Percentiles rank a stretch among this genome's conserved stretches.
Conservation (phyloP, 2,797 vertebrate genomes). For the Astyanax mexicanus region DNA sequence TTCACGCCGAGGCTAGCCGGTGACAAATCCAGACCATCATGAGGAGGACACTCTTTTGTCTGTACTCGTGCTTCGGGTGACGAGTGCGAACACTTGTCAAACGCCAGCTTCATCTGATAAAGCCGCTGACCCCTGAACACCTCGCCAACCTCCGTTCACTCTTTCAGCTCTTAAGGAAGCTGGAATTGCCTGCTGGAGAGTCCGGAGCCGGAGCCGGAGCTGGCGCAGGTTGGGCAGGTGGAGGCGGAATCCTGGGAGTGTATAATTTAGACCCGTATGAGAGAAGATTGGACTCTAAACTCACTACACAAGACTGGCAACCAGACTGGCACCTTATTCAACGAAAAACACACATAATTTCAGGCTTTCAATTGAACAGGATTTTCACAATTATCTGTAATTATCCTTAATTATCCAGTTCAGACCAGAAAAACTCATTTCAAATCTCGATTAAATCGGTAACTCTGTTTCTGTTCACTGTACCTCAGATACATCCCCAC, state of each 20-base stretch:
- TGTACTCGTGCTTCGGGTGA: conserved; percentile 61
- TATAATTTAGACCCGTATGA: not conserved
- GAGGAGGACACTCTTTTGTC: conserved; percentile 58
- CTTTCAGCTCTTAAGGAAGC: conserved; percentile 55
- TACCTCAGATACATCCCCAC: no score
- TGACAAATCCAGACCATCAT: conserved; percentile 55
- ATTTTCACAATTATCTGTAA: no score
- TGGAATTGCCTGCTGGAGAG: conserved; percentile 62
- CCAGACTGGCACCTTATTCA: not conserved
- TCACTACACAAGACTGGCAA: no score
- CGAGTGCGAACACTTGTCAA: conserved; percentile 66
- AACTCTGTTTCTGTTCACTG: no score
- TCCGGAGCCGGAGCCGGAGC: not conserved
- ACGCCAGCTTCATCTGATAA: conserved; percentile 74
- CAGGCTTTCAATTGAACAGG: no score
- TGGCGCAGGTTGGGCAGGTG: not conserved
- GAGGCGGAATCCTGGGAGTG: not conserved
- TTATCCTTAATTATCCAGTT: no score
- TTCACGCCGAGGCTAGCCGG: conserved; percentile 42
- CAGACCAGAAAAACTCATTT: no score
- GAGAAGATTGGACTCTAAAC: no score
- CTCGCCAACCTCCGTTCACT: conserved; percentile 66
- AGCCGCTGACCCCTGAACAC: conserved; percentile 71
- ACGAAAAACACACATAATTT: no score
- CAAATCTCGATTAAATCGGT: no score